phyloP scores from a whole-genome alignment of 2,113 vertebrate genomes.

The Rutilus rutilus region DNA sequence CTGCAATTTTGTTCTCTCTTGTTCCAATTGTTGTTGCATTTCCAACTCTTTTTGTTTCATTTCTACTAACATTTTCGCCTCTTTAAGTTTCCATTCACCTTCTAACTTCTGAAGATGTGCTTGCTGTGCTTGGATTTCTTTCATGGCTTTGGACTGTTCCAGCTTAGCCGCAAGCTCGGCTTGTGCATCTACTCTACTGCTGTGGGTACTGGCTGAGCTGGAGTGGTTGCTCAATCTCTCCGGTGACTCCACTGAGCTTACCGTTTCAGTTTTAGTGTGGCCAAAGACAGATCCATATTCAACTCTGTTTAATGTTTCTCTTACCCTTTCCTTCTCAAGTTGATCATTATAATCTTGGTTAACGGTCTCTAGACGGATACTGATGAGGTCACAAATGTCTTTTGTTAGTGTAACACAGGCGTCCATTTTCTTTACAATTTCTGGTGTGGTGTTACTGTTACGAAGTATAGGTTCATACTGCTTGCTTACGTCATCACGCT shows the following conservation, averaged over 20 bases:
- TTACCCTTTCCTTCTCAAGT: no score
- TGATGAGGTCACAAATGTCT: no score
- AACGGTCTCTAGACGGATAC: no score
- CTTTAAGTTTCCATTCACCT: slow-evolving; percentile 46
- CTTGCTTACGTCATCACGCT: no score
- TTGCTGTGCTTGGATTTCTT: slow-evolving; percentile 38
- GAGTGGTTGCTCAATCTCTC: slow-evolving; percentile 7
- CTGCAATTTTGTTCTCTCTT: slow-evolving; percentile 50
- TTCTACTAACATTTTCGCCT: slow-evolving; percentile 47
- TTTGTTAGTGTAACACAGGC: no score
- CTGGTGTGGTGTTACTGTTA: no score
- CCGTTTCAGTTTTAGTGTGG: slow-evolving; percentile 45
- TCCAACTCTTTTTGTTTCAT: neutral
- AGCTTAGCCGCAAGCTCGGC: slow-evolving; percentile 42
- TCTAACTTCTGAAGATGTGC: slow-evolving; percentile 40
- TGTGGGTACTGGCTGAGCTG: neutral
- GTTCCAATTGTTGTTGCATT: neutral
- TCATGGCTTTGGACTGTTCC: slow-evolving; percentile 42
- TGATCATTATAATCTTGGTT: no score
- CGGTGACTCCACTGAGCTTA: slow-evolving; percentile 13
- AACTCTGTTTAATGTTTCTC: slow-evolving; percentile 38
- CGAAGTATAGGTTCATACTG: no score
- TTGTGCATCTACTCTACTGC: slow-evolving; percentile 40
- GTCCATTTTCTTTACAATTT: no score
- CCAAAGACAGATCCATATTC: slow-evolving; percentile 52